Evolutionary conservation across 2,797 vertebrate species (phyloP).

Genomic region (Chelon labrosus): DNA sequence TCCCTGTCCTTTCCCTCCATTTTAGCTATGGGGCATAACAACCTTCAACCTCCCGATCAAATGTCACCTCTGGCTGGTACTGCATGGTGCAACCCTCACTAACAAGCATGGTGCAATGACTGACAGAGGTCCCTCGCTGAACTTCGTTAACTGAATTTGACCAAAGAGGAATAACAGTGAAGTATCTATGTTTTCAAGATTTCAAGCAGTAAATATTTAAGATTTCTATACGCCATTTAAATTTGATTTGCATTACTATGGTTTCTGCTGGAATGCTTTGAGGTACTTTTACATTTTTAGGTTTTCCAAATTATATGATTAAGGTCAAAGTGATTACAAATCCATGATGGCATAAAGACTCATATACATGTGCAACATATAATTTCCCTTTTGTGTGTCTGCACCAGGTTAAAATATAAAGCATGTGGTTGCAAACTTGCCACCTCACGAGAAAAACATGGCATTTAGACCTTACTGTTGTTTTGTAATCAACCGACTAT

Average conservation of each 20-base stretch:
- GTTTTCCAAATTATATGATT: not conserved
- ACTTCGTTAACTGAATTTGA: conserved; percentile 10
- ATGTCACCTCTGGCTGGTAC: conserved; percentile 72
- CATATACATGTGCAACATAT: not conserved
- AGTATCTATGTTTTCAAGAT: not conserved
- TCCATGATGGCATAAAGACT: not conserved
- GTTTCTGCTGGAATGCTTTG: not conserved
- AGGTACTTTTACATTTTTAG: not conserved
- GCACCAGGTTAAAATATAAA: not conserved
- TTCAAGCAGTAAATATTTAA: not conserved
- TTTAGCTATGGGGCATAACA: conserved; percentile 70
- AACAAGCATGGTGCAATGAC: conserved; percentile 55
- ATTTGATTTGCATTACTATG: not conserved
- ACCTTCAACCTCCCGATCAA: conserved; percentile 79
- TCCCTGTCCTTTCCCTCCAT: conserved; percentile 68
- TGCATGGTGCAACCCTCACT: conserved; percentile 37
- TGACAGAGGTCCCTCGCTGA: conserved; percentile 34
- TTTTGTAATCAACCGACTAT: not conserved
- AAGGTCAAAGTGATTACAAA: not conserved
- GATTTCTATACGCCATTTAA: too few species aligned
- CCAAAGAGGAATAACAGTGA: too few species aligned
- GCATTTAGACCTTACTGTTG: not conserved
- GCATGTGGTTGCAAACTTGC: not conserved
- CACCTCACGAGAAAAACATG: not conserved
- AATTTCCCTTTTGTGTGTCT: not conserved